Base-by-base conservation (phyloP, 2,797 vertebrate genomes). In the Helostoma temminkii region DNA sequence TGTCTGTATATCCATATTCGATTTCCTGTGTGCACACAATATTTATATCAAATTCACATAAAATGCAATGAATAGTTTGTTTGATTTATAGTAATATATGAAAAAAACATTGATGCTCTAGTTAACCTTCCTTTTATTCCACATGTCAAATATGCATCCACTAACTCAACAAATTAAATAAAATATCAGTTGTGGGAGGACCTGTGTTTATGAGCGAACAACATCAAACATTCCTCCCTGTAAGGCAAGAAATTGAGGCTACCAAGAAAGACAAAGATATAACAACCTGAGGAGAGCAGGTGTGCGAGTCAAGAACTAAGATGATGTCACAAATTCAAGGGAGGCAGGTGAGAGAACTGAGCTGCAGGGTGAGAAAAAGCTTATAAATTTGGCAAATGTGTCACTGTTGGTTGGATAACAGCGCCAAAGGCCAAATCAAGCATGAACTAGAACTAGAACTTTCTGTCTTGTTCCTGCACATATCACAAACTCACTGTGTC, bases 201-300 rank as follows among this genome's bases (percentile, higher is more conserved):
- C 37, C 16, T 18, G 5, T 18, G 37, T 18, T 18, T 41, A 7
- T n/a, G 19, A 48, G 36, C 21, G 19, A 32, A 28, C 39, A 46
- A 45, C 63, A 41, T n/a, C 39, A 41, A 18, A n/a, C 39, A 16
- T 16, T 12, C 16, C 4, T 1, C 36, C 15, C 49, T 39, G 32
- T 6, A 37, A 52, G 71, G 61, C 39, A 43, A 48, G 34, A 67
- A 14, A 70, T 0, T 4, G 46, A 61, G n/a, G 16, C 71, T 56
- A 48, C 53, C 50, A 70, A 64, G 36, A n/a, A 45, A 55, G 55
- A 28, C n/a, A 15, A n/a, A 16, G 8, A 16, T 49, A 36, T 53
- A 46, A 49, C n/a, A 47, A 5, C 54, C 18, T 25, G 62, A 60
- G 34, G 48, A 62, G 56, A 81, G 74, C 79, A 81, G 83, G 75